Evolutionary conservation across 92 coral and sea anemone genomes (phyloP).

Genomic region (Virgularia gustaviana): DNA sequence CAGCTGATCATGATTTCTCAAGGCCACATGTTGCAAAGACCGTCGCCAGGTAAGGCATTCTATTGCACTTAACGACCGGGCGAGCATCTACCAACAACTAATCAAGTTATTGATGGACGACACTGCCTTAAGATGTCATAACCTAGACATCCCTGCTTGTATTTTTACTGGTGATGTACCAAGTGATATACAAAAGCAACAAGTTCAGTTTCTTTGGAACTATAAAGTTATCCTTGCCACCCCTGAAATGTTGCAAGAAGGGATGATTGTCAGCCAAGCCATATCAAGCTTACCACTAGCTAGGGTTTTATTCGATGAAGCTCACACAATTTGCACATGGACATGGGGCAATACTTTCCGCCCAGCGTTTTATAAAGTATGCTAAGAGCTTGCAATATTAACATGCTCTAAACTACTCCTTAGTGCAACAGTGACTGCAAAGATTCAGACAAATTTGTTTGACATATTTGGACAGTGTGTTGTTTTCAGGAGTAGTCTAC

Average conservation of each 20-base stretch:
- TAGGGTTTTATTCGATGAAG: conserved; percentile 34
- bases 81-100: no score
- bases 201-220: neutral
- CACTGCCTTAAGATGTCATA: neutral
- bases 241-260: conserved; percentile 34
- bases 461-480: conserved; percentile 11
- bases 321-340: conserved; percentile 29
- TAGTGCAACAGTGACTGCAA: conserved; percentile 41
- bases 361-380: conserved; percentile 7
- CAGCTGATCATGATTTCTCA: no score
- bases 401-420: conserved; percentile 29
- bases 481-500: conserved; percentile 15
- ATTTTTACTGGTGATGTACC: conserved; percentile 28
- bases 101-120: conserved; percentile 27
- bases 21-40: no score
- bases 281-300: conserved; percentile 2
- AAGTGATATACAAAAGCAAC: neutral
- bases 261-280: neutral
- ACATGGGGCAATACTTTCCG: conserved; percentile 32
- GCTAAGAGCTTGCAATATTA: neutral
- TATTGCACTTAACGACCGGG: no score
- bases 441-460: neutral
- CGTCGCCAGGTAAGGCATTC: no score
- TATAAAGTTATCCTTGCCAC: conserved; percentile 27
- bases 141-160: neutral